phyloP scores from a whole-genome alignment of 2,113 vertebrate genomes.

The Falcunculus frontatus region DNA sequence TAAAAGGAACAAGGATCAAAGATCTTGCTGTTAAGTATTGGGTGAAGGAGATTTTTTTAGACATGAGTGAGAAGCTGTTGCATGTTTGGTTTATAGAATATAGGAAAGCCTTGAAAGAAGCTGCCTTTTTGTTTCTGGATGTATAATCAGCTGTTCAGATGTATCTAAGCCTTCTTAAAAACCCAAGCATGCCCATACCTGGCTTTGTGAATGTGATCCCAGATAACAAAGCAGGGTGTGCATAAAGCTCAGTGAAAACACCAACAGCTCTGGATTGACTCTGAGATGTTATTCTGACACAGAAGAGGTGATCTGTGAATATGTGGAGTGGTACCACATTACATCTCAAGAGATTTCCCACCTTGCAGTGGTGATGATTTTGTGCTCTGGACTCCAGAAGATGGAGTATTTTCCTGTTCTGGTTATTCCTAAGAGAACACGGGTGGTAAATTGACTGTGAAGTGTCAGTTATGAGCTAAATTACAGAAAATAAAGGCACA shows the following conservation, averaged over 20 bases:
- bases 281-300: background rate
- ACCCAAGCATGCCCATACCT: fast-evolving
- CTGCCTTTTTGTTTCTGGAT: background rate
- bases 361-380: background rate
- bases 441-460: background rate
- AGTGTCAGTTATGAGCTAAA: background rate
- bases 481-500: background rate
- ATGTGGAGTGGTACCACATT: fast-evolving
- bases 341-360: background rate
- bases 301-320: background rate
- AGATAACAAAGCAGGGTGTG: background rate
- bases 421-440: background rate
- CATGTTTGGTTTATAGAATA: background rate
- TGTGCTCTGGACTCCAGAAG: background rate
- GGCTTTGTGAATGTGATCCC: background rate
- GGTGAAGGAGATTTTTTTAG: background rate
- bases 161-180: background rate
- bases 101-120: background rate
- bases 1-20: background rate
- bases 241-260: background rate
- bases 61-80: background rate
- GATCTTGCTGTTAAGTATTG: background rate
- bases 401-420: background rate
- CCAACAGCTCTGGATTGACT: background rate
- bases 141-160: background rate